Base-by-base conservation (phyloP, 2,113 vertebrate genomes). In the Epinephelus lanceolatus region DNA sequence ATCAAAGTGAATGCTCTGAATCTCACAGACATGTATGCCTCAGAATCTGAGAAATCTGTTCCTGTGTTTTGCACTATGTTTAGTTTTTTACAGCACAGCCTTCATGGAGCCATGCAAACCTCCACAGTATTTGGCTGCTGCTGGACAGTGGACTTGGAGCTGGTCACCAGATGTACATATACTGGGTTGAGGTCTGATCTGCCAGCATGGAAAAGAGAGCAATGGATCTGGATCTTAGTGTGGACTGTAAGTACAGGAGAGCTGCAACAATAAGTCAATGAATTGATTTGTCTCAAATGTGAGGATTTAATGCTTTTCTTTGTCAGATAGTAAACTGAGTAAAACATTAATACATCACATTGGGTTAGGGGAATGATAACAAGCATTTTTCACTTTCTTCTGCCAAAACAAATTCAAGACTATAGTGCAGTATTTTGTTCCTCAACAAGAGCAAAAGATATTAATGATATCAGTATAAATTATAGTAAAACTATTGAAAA, bases 111-210 rank as follows among this genome's bases (percentile, higher is more conserved):
- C 4, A 27, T 68, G 11, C 49, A 76, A 76, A 76, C 23, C 19
- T 57, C 47, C 23, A 71, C 49, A 69, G 40, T 27, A n/a, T n/a
- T 73, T 25, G 27, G 61, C 45, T 62, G 57, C 57, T 72, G n/a
- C 30, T 59, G 53, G 56, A 68, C 49, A 59, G 52, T 60, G 45
- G 19, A 62, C 27, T 4, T 52, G 17, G 30, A 69, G 27, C 49
- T 82, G 82, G 45, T 66, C n/a, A 52, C 75, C 52, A 81, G 78
- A 85, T 75, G 70, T 76, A 40, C 13, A 19, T 5, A 45, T 25
- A 30, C 10, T 51, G 21, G 14, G 11, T 3, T 56, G 17, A 73
- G 6, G 53, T 61, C n/a, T 67, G 27, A 76, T 17, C 78, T 72
- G 78, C 25, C 19, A 52, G 57, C 19, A 40, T 45, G 68, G 42